Percentiles rank a stretch among this genome's conserved stretches.
phyloP scores from a whole-genome alignment of 2,797 vertebrate species.

The Malurus leucopterus region DNA sequence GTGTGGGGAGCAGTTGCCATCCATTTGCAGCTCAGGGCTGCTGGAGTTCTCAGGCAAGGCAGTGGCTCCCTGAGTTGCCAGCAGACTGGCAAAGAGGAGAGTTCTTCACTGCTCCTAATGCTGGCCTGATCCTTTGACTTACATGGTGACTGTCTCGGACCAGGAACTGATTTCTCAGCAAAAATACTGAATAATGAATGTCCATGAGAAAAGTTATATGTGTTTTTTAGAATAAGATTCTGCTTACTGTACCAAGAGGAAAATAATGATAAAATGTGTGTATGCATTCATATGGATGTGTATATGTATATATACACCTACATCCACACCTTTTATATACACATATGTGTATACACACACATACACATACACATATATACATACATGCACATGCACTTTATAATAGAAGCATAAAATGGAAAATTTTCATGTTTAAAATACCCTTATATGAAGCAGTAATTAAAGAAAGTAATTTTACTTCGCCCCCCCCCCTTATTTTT shows the following conservation, averaged over 20 bases:
- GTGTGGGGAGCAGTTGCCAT: background rate
- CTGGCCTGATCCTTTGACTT: background rate
- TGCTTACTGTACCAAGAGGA: background rate
- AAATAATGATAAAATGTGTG: background rate
- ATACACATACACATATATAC: too few species aligned
- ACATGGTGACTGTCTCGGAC: background rate
- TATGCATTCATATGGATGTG: background rate
- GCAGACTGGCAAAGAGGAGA: background rate
- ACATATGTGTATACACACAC: background rate
- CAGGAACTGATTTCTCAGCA: background rate
- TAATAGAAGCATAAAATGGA: background rate
- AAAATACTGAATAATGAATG: background rate
- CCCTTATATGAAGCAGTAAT: background rate
- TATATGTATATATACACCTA: too few species aligned
- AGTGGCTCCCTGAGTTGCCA: accelerated
- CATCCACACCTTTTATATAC: background rate
- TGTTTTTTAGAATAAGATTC: background rate
- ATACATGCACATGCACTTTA: background rate
- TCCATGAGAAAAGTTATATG: background rate
- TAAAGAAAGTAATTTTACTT: background rate
- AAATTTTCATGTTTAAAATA: background rate
- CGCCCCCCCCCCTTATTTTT: background rate
- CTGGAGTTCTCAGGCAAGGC: background rate
- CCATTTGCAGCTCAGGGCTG: background rate
- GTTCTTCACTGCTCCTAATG: background rate